Evolutionary conservation across 2,888 invertebrate genomes (phyloP).

Genomic region (Germaria angustata): DNA sequence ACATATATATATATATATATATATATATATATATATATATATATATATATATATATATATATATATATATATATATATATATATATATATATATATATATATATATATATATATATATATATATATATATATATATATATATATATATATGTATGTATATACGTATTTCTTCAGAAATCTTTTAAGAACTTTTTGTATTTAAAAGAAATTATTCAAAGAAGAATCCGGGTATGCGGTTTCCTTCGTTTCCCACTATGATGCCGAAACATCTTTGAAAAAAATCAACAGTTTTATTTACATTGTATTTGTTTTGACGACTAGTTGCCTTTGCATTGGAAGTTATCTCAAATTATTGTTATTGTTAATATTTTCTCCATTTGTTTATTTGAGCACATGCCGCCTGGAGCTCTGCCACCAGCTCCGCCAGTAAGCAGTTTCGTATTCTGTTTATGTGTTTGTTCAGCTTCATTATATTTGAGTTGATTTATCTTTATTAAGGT

Average conservation of each 20-base stretch:
- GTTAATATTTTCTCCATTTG: background rate
- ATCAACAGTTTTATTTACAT: conserved; percentile 20
- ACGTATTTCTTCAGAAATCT: too few species aligned
- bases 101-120: too few species aligned
- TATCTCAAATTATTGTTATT: conserved; percentile 43
- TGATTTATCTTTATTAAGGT: conserved; percentile 41
- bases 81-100: too few species aligned
- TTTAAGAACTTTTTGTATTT: too few species aligned
- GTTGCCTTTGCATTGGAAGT: conserved; percentile 44
- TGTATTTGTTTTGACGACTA: conserved; percentile 34
- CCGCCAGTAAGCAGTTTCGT: conserved; percentile 1
- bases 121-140: too few species aligned
- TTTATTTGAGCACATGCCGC: conserved; percentile 46
- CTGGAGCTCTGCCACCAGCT: background rate
- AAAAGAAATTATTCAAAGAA: too few species aligned
- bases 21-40: too few species aligned
- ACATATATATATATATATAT: too few species aligned
- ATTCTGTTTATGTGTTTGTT: conserved; percentile 3
- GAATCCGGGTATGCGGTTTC: too few species aligned
- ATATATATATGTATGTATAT: too few species aligned
- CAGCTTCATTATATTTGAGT: conserved; percentile 4
- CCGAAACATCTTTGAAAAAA: conserved; percentile 1
- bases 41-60: too few species aligned
- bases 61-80: too few species aligned
- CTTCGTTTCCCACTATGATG: background rate